Base-by-base conservation (phyloP, 2,888 invertebrate genomes). In the Epiblema foenella region DNA sequence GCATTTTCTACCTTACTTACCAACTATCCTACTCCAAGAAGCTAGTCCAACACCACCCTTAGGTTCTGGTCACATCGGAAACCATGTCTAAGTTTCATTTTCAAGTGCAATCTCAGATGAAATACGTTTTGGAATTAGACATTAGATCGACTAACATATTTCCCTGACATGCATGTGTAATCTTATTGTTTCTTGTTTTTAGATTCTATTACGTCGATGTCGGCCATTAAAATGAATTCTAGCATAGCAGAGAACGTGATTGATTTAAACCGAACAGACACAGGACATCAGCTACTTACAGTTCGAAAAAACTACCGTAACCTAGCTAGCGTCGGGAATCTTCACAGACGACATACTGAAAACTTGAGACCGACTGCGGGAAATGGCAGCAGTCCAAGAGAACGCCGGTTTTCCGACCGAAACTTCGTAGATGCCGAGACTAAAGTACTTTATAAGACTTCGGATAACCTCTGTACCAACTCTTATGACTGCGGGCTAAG, bases 211-310 rank as follows among this genome's bases (percentile, higher is more conserved):
- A 65, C 70, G 64, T 89, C 91, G 49, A 87, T 89, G 76, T 84
- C 85, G 17, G 85, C 88, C 74, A 85, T 88, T 66, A 85, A 87
- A 80, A 88, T 87, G 76, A 86, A 86, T 79, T 90, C 92, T 58
- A 89, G 86, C 77, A 85, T 88, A 75, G 83, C 85, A 75, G 79
- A 88, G 49, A 89, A 90, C 73, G 87, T 90, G 18, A 85, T 87
- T 18, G 86, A 91, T 73, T 78, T 90, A 60, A 89, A 89, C 69
- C 89, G 88, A 77, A 76, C 81, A 65, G 85, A 85, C 18, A 77
- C 89, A 52, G 90, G 91, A 76, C 78, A 87, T 66, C 85, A 89
- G 74, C 77, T 89, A 51, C 82, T 83, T 69, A 83, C 83, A 81
- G 88, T 89, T 39, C 88, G 81, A 75, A 84, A 81, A 72, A 87